Conservation (phyloP, 2,888 invertebrate species). For the Eretmocerus hayati region DNA sequence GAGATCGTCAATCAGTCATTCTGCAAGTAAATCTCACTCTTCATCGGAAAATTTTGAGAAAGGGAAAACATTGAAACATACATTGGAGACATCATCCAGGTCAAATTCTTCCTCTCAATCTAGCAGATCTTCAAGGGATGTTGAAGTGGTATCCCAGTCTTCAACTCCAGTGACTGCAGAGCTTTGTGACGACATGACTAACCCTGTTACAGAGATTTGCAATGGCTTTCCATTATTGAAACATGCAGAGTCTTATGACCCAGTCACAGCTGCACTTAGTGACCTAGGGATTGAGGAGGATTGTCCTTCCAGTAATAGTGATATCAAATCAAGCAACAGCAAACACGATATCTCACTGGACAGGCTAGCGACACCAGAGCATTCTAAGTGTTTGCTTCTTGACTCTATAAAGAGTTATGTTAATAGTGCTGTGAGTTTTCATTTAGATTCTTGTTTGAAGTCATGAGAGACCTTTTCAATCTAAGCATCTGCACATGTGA, state of each 20-base stretch:
- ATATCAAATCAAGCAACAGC: constrained; percentile 16
- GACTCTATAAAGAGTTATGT: constrained; percentile 59
- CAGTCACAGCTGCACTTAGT: constrained; percentile 24
- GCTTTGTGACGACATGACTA: constrained; percentile 15
- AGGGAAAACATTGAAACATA: constrained; percentile 19
- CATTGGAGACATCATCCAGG: constrained; percentile 17
- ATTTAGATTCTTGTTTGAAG: no score
- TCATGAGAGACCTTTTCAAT: no score
- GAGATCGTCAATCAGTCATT: constrained; percentile 5
- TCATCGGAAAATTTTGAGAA: constrained; percentile 15
- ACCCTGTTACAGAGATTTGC: constrained; percentile 16
- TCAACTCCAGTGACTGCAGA: constrained; percentile 38
- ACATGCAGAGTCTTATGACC: constrained; percentile 25
- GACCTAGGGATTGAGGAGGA: constrained; percentile 28
- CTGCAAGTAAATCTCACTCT: constrained; percentile 8
- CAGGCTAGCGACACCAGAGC: constrained; percentile 28
- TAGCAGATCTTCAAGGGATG: constrained; percentile 32
- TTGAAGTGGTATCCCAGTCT: constrained; percentile 34
- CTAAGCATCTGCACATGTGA: no score
- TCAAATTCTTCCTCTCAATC: constrained; percentile 26
- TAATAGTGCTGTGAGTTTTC: constrained; percentile 60
- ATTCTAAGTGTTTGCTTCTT: constrained; percentile 51
- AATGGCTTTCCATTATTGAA: constrained; percentile 24
- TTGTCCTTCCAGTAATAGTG: constrained; percentile 12
- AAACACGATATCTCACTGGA: constrained; percentile 24